phyloP scores from a whole-genome alignment of 2,797 vertebrate species.

The Amniataba percoides region DNA sequence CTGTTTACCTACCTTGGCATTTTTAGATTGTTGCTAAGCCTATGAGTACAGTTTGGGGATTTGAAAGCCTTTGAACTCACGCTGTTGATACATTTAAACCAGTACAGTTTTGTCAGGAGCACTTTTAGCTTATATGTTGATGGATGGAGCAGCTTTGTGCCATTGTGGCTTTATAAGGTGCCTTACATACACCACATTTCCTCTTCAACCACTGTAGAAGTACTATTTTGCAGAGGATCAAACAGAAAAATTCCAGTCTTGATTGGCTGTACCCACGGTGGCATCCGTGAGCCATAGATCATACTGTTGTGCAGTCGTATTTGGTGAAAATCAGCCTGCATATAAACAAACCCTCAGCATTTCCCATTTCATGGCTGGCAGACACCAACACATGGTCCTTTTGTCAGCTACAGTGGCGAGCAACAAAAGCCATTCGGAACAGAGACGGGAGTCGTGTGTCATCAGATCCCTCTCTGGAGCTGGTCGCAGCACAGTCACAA shows the following conservation, averaged over 20 bases:
- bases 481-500: slow-evolving; percentile 63
- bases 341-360: slow-evolving; percentile 55
- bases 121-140: slow-evolving; percentile 22
- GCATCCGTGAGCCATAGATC: slow-evolving; percentile 30
- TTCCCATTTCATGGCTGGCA: slow-evolving; percentile 58
- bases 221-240: slow-evolving; percentile 24
- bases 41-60: slow-evolving; percentile 43
- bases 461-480: slow-evolving; percentile 71
- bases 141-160: slow-evolving; percentile 11
- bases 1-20: slow-evolving; percentile 58
- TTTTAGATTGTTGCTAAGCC: slow-evolving; percentile 49
- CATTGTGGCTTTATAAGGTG: slow-evolving; percentile 20
- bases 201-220: slow-evolving; percentile 23
- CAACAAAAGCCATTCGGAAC: slow-evolving; percentile 66
- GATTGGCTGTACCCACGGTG: slow-evolving; percentile 24
- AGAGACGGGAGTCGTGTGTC: slow-evolving; percentile 63
- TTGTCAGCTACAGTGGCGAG: slow-evolving; percentile 38
- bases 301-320: slow-evolving; percentile 33
- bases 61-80: slow-evolving; percentile 45
- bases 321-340: slow-evolving; percentile 45
- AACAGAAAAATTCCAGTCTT: slow-evolving; percentile 24
- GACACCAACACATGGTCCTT: slow-evolving; percentile 38
- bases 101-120: slow-evolving; percentile 12
- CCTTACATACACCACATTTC: slow-evolving; percentile 30
- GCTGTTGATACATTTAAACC: slow-evolving; percentile 30